Conservation (phyloP, 1,140 invertebrate genomes). For the Harpegnathos saltator region DNA sequence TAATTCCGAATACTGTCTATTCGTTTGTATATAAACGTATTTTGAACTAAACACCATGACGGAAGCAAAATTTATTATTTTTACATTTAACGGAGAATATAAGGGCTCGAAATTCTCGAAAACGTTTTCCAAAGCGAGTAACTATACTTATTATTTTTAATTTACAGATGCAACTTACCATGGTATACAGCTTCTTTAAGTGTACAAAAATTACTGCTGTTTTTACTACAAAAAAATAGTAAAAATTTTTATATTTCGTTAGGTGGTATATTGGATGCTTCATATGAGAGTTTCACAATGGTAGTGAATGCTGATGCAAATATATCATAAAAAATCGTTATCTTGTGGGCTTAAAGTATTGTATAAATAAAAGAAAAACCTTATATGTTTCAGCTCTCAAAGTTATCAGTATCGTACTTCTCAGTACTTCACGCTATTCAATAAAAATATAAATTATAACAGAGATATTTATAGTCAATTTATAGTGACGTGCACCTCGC, state of each 20-base stretch:
- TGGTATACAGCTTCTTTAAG: constrained; percentile 47
- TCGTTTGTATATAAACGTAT: background rate
- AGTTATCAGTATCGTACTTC: constrained; percentile 27
- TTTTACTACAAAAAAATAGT: constrained; percentile 51
- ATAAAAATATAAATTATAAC: background rate
- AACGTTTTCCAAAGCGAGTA: too few species aligned
- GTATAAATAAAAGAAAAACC: background rate
- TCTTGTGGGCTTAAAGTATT: background rate
- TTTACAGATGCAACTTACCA: constrained; percentile 20
- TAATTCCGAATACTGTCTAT: background rate
- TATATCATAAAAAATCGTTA: background rate
- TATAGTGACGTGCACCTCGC: background rate
- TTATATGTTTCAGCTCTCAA: constrained; percentile 37
- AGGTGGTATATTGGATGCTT: constrained; percentile 33
- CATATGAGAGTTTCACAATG: constrained; percentile 47
- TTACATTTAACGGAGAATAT: too few species aligned
- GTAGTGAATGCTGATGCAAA: constrained; percentile 33
- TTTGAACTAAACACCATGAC: background rate
- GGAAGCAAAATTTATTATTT: background rate
- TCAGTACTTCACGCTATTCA: background rate
- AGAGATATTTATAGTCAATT: background rate
- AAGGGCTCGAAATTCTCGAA: too few species aligned
- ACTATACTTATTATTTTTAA: background rate
- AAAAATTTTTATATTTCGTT: constrained; percentile 13
- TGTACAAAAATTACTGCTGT: constrained; percentile 49